Evolutionary conservation across 2,888 invertebrate genomes (phyloP).

Genomic region (Xiphydria camelus): DNA sequence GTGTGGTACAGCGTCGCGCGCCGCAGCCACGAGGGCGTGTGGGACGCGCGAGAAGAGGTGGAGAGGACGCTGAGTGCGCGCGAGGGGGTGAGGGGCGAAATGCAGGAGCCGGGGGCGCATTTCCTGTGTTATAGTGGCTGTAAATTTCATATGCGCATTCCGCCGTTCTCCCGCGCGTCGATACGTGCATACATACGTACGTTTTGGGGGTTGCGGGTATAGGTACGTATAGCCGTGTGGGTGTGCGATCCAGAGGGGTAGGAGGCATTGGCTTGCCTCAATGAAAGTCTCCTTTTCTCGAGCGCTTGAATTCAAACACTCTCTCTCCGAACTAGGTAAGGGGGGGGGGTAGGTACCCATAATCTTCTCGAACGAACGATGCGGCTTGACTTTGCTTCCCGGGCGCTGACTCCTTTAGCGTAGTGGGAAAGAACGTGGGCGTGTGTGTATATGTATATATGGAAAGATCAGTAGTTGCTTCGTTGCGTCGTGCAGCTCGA

Average conservation of each 20-base stretch:
- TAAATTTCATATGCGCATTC: conserved; percentile 49
- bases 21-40: neutral
- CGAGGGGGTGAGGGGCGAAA: neutral
- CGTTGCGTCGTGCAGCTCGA: too few relatives aligned
- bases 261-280: conserved; percentile 25
- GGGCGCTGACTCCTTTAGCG: too few relatives aligned
- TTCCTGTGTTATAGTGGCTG: conserved; percentile 41
- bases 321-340: conserved; percentile 22
- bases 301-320: conserved; percentile 26
- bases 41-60: neutral
- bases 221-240: conserved; percentile 22
- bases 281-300: conserved; percentile 33
- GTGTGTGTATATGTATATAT: too few relatives aligned
- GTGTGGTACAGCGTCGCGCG: neutral
- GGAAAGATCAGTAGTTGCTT: too few relatives aligned
- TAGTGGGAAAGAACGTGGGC: too few relatives aligned
- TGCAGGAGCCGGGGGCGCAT: conserved; percentile 19
- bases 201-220: conserved; percentile 5
- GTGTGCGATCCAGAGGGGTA: conserved; percentile 23
- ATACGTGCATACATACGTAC: conserved; percentile 1
- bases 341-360: too few relatives aligned
- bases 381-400: too few relatives aligned
- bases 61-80: neutral
- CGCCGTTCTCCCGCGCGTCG: conserved; percentile 22
- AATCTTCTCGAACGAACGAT: too few relatives aligned